phyloP scores from a whole-genome alignment of 2,888 invertebrate species.

The Brachypalpus laphriformis region DNA sequence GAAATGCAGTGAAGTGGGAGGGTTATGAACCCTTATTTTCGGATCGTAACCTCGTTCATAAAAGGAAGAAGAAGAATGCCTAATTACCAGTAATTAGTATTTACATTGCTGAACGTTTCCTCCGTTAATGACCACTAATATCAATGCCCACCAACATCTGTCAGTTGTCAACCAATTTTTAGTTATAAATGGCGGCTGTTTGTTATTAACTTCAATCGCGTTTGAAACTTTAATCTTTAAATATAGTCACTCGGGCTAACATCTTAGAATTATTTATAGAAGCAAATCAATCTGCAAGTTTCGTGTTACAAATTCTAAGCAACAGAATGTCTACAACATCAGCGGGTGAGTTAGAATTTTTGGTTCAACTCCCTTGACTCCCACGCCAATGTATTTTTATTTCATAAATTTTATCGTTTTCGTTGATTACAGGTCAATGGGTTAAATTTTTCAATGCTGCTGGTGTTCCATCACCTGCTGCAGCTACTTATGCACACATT shows the following conservation, averaged over 20 bases:
- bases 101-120: slow-evolving; percentile 11
- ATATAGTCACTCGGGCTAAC: neutral
- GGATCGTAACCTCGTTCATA: no score
- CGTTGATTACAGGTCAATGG: slow-evolving; percentile 87
- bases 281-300: neutral
- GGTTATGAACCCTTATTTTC: no score
- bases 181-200: slow-evolving; percentile 62
- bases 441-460: slow-evolving; percentile 93
- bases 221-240: slow-evolving; percentile 21
- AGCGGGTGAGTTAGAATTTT: slow-evolving; percentile 30
- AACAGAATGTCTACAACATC: slow-evolving; percentile 46
- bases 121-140: neutral
- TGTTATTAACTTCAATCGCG: slow-evolving; percentile 51
- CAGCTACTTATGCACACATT: slow-evolving; percentile 92
- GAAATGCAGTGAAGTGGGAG: no score
- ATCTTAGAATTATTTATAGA: neutral
- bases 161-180: slow-evolving; percentile 39
- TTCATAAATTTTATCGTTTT: no score
- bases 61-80: no score
- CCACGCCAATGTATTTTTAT: slow-evolving; percentile 6
- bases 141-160: neutral
- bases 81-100: no score
- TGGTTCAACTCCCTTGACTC: neutral
- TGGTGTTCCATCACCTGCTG: slow-evolving; percentile 89
- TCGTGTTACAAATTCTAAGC: neutral